Percentiles rank a stretch among this genome's conserved stretches.
Evolutionary conservation across 2,797 vertebrate species (phyloP).

Genomic region (Monodelphis domestica): DNA sequence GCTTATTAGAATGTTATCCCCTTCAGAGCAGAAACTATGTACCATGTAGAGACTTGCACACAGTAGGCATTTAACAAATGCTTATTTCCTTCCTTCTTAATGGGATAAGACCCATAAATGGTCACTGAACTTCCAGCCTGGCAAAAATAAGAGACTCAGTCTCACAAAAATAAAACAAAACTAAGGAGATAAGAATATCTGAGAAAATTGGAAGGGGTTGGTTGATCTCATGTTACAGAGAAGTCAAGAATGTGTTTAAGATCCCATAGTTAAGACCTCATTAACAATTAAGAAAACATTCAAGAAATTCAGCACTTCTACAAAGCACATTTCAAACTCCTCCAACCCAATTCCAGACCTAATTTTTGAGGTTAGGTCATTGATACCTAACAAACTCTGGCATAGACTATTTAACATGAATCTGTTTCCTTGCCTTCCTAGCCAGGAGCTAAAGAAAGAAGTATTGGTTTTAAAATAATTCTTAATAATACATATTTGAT

Average conservation of each 20-base stretch:
- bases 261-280: not conserved
- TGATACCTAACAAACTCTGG: constrained; percentile 60
- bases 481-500: constrained; percentile 10
- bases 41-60: not conserved
- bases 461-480: constrained; percentile 28
- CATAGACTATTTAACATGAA: constrained; percentile 46
- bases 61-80: not conserved
- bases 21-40: not conserved
- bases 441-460: constrained; percentile 53
- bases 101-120: too few relatives aligned
- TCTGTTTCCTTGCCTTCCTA: constrained; percentile 46
- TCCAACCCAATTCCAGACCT: constrained; percentile 47
- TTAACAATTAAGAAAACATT: constrained; percentile 12
- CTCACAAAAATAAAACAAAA: not conserved
- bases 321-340: constrained; percentile 26
- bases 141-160: too few relatives aligned
- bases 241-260: not conserved
- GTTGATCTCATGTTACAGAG: not conserved
- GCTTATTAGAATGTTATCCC: not conserved
- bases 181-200: not conserved
- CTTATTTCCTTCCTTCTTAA: not conserved
- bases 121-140: too few relatives aligned
- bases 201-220: not conserved
- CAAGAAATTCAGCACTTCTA: constrained; percentile 19
- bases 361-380: constrained; percentile 25